Conservation (phyloP, 2,113 vertebrate genomes). For the Colinus virginianus region DNA sequence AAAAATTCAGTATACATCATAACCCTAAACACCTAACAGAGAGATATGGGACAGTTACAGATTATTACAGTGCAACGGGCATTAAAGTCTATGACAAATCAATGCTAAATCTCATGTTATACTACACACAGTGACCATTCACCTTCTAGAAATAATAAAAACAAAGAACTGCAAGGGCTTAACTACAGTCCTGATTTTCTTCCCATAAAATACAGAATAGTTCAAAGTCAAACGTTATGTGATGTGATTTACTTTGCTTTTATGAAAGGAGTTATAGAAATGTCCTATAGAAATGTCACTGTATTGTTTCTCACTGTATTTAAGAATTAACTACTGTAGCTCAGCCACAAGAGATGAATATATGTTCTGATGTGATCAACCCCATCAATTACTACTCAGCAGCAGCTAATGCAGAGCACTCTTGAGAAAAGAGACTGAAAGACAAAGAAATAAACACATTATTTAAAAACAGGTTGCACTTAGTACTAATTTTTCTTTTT, state of each 20-base stretch:
- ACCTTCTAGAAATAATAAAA: slow-evolving; percentile 41
- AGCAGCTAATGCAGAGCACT: slow-evolving; percentile 54
- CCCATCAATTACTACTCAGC: slow-evolving; percentile 66
- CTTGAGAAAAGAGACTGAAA: slow-evolving; percentile 38
- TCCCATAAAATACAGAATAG: slow-evolving; percentile 49
- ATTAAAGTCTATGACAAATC: slow-evolving; percentile 64
- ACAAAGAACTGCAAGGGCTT: slow-evolving; percentile 38
- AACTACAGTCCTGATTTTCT: slow-evolving; percentile 66
- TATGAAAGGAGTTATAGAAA: slow-evolving; percentile 73
- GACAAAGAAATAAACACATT: slow-evolving; percentile 76
- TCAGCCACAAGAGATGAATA: slow-evolving; percentile 61
- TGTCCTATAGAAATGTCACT: slow-evolving; percentile 74
- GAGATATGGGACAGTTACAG: slow-evolving; percentile 55
- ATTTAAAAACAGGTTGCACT: slow-evolving; percentile 53
- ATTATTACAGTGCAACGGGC: slow-evolving; percentile 55
- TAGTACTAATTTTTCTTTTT: slow-evolving; percentile 57
- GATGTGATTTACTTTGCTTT: slow-evolving; percentile 74
- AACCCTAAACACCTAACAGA: slow-evolving; percentile 47
- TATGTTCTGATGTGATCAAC: slow-evolving; percentile 58
- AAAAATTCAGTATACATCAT: slow-evolving; percentile 61
- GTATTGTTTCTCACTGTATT: slow-evolving; percentile 65
- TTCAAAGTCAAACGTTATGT: slow-evolving; percentile 71
- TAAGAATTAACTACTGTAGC: slow-evolving; percentile 72
- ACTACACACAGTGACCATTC: slow-evolving; percentile 23
- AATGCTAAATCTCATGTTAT: slow-evolving; percentile 66